Evolutionary conservation across 2,888 invertebrate genomes (phyloP), one percentile per base, ranked within the genome.

Genomic region (Drosophila testacea): DNA sequence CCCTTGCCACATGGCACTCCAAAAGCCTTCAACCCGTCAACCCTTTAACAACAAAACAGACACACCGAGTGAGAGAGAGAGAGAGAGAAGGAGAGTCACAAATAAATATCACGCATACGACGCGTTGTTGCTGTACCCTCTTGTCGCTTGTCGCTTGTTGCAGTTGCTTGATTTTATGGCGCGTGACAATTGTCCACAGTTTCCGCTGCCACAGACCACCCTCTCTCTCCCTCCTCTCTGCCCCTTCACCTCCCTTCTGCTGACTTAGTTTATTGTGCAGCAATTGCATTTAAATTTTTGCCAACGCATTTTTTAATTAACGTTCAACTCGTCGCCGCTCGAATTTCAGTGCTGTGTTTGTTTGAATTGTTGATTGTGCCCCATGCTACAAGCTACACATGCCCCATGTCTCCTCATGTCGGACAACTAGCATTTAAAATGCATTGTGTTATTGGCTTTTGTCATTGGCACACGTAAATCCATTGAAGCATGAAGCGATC

Each of bases 301-400:
- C 88, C 69, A 73, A 77, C 82, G 85, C 82, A 87, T 89, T 89
- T 88, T 79, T 89, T 85, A 85, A 89, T 85, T 89, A 85, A 89
- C 83, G 71, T 82, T 74, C 66, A 67, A 47, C 78, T 54, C 46
- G 54, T 60, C 57, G 32, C 34, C 52, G 44, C 32, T 51, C 30
- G 30, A 28, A 28, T 32, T 56, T 54, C 41, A 16, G 51, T n/a
- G 48, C 48, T 63, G 66, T 73, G 59, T 71, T 62, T 72, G 77
- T 47, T 62, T 72, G 77, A 44, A 55, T 47, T 76, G 67, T 55
- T 39, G 64, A 54, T 55, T 64, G 50, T 73, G 68, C 63, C 85
- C 42, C 51, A 28, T 41, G 39, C 16, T 13, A 6, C 46, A n/a
- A 6, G 7, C 42, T 10, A 13, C 50, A 16, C n/a, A 11, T 11